Evolutionary conservation across 1,140 invertebrate genomes (phyloP).

Genomic region (Drosophila neocordata): DNA sequence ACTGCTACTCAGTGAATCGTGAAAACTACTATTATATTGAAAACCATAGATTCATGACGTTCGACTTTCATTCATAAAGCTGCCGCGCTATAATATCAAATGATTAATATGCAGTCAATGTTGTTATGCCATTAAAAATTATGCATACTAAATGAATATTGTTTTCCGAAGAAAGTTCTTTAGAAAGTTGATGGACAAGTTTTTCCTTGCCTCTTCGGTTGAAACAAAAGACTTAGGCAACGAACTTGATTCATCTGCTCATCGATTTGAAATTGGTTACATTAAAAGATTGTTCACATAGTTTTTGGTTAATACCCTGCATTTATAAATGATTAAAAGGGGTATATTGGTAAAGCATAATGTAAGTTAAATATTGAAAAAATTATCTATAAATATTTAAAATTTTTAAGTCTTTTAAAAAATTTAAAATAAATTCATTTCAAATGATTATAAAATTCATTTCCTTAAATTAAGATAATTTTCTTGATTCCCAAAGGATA

Average conservation of each 20-base stretch:
- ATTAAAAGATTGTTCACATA: conserved; percentile 41
- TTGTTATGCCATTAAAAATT: conserved; percentile 39
- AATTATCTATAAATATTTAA: not conserved
- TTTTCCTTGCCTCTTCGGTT: conserved; percentile 29
- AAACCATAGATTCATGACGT: conserved; percentile 45
- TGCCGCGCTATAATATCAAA: not conserved
- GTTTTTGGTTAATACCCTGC: not conserved
- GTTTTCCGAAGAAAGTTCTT: conserved; percentile 67
- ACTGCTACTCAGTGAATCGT: conserved; percentile 36
- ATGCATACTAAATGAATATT: conserved; percentile 36
- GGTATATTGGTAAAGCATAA: not conserved
- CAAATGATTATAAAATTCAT: no score
- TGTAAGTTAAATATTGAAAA: not conserved
- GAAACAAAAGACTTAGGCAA: conserved; percentile 43
- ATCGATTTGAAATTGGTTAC: conserved; percentile 33
- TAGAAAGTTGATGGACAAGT: conserved; percentile 59
- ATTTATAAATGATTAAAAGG: no score
- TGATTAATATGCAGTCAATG: conserved; percentile 56
- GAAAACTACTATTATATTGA: conserved; percentile 43
- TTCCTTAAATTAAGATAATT: no score
- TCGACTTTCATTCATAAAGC: conserved; percentile 76
- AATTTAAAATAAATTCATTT: no score
- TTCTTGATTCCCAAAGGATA: not conserved
- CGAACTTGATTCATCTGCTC: conserved; percentile 19
- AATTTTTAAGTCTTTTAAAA: no score